A percentile compares a stretch with the other conserved stretches of the same genome.
Conservation (phyloP, 30 jellyfish, hydroid and myxozoan species). For the Cassiopea xamachana region DNA sequence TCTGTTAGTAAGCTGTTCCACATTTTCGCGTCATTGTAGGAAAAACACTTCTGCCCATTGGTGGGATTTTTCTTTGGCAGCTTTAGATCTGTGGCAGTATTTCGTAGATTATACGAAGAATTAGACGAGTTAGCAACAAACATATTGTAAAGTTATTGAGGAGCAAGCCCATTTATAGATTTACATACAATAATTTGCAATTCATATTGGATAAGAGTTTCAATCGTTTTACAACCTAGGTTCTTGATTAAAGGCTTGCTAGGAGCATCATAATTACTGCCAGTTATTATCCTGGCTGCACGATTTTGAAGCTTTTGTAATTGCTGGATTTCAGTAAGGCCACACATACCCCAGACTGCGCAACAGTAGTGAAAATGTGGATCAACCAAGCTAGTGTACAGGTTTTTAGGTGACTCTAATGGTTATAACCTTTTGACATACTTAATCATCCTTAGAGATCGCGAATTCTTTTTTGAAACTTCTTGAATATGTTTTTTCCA, state of each 20-base stretch:
- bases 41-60: neutral
- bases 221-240: neutral
- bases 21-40: neutral
- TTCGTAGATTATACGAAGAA: neutral
- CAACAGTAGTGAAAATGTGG: slow-evolving; percentile 21
- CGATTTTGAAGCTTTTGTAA: neutral
- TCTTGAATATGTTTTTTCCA: slow-evolving; percentile 40
- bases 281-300: neutral
- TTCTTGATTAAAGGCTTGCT: slow-evolving; percentile 1
- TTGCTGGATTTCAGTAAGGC: slow-evolving; percentile 6
- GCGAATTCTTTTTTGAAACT: neutral
- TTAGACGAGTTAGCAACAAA: neutral
- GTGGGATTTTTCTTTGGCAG: neutral
- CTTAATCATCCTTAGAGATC: neutral
- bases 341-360: slow-evolving; percentile 4
- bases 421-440: neutral
- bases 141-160: neutral
- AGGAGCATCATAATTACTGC: neutral
- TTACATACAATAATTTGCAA: no score
- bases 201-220: neutral
- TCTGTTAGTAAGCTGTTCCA: neutral
- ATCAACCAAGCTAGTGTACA: neutral
- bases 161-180: neutral
- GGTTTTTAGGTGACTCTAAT: neutral
- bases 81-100: neutral